Percentiles rank a stretch among this genome's conserved stretches.
phyloP scores from a whole-genome alignment of 2,113 vertebrate genomes.

The Silurus asotus region DNA sequence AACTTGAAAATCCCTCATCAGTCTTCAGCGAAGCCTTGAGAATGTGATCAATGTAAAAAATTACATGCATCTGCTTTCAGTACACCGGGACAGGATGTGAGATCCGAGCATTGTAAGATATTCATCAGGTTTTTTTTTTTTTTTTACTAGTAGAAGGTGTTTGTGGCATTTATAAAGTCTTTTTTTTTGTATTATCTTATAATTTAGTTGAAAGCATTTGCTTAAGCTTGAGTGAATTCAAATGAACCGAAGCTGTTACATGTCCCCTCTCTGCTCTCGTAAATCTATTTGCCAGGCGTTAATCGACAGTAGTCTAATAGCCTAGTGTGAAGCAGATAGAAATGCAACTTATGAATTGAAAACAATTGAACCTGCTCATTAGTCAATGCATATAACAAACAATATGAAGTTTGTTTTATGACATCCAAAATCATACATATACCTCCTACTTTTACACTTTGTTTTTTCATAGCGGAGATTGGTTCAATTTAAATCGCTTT shows the following conservation, averaged over 20 bases:
- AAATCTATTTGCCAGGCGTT: background rate
- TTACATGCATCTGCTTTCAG: background rate
- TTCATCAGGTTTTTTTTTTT: background rate
- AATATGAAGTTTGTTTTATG: background rate
- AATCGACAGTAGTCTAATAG: background rate
- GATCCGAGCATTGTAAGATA: background rate
- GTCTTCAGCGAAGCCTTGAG: background rate
- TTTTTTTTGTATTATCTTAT: no score
- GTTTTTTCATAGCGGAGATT: background rate
- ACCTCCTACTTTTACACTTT: background rate
- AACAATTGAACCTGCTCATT: background rate
- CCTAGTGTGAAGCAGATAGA: background rate
- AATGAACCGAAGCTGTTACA: background rate
- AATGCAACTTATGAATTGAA: background rate
- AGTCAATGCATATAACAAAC: background rate
- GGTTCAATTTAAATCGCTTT: background rate
- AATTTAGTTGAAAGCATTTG: no score
- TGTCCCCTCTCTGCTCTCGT: background rate
- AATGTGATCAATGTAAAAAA: background rate
- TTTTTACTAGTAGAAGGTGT: background rate
- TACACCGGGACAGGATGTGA: background rate
- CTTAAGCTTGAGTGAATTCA: no score
- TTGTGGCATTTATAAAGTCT: no score
- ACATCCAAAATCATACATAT: background rate
- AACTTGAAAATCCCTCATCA: background rate